Percentiles rank a stretch among this genome's conserved stretches.
Evolutionary conservation across 2,797 vertebrate species (phyloP).

Genomic region (Helostoma temminkii): DNA sequence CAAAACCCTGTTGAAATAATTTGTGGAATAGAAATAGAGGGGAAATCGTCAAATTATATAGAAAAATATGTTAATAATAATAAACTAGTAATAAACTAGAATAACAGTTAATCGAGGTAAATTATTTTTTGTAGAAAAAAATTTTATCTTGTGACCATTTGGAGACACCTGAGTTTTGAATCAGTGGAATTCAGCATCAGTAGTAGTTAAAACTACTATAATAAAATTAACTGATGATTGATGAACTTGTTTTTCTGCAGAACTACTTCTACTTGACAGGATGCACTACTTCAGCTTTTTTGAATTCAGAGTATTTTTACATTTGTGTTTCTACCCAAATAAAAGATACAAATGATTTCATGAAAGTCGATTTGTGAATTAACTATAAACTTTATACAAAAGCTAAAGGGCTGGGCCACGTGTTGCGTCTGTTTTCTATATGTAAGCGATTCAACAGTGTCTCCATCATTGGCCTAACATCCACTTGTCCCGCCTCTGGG

Average conservation of each 20-base stretch:
- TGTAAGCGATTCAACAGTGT: neutral
- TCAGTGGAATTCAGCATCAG: neutral
- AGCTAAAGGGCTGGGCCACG: neutral
- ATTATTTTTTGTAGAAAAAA: neutral
- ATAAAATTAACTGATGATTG: neutral
- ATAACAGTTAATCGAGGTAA: no score
- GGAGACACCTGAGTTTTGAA: neutral
- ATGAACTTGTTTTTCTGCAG: no score
- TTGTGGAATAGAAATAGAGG: neutral
- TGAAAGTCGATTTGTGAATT: neutral
- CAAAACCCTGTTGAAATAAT: neutral
- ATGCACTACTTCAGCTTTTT: neutral
- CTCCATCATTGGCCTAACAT: conserved; percentile 46
- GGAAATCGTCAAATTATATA: no score
- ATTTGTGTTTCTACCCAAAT: neutral
- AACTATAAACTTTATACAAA: neutral
- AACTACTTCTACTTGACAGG: no score
- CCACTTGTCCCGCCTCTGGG: conserved; percentile 41
- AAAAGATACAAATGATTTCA: neutral
- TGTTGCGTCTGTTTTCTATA: conserved; percentile 17
- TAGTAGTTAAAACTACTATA: neutral
- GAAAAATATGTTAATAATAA: no score
- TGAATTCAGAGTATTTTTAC: neutral
- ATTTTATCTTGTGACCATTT: neutral
- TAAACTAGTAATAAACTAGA: no score